A percentile compares a stretch with the other conserved stretches of the same genome.
Evolutionary conservation across 1,140 invertebrate genomes (phyloP).

Genomic region (Drosophila tani): DNA sequence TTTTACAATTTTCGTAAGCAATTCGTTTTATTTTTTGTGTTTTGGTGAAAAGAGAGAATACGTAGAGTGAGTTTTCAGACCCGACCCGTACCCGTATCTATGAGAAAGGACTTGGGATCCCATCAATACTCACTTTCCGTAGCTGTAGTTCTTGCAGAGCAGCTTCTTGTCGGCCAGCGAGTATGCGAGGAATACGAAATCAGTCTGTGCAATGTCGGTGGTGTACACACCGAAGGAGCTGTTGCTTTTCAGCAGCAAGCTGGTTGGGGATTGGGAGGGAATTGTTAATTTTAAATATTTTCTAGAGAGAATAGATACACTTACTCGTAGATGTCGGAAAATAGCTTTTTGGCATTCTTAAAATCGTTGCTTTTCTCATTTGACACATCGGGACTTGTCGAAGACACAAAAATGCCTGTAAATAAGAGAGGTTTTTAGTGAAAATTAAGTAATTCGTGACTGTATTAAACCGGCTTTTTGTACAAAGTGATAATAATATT

Average conservation of each 20-base stretch:
- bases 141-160: slow-evolving; percentile 72
- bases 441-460: neutral
- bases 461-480: too few relatives aligned
- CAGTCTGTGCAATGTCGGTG: slow-evolving; percentile 71
- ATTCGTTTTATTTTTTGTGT: slow-evolving; percentile 18
- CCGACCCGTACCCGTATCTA: slow-evolving; percentile 21
- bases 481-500: neutral
- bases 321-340: slow-evolving; percentile 76
- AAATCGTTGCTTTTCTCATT: slow-evolving; percentile 65
- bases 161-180: slow-evolving; percentile 64
- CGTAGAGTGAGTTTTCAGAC: slow-evolving; percentile 45
- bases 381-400: slow-evolving; percentile 50
- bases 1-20: slow-evolving; percentile 45
- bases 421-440: neutral
- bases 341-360: slow-evolving; percentile 75
- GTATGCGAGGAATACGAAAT: slow-evolving; percentile 73
- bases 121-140: slow-evolving; percentile 67
- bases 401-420: slow-evolving; percentile 73
- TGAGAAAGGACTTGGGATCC: neutral
- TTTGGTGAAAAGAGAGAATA: slow-evolving; percentile 67
- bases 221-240: slow-evolving; percentile 68
- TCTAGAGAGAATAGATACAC: neutral
- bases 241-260: slow-evolving; percentile 69
- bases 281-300: neutral
- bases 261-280: neutral